Conservation (phyloP, 1,140 invertebrate species). For the Cyclargus thomasi region DNA sequence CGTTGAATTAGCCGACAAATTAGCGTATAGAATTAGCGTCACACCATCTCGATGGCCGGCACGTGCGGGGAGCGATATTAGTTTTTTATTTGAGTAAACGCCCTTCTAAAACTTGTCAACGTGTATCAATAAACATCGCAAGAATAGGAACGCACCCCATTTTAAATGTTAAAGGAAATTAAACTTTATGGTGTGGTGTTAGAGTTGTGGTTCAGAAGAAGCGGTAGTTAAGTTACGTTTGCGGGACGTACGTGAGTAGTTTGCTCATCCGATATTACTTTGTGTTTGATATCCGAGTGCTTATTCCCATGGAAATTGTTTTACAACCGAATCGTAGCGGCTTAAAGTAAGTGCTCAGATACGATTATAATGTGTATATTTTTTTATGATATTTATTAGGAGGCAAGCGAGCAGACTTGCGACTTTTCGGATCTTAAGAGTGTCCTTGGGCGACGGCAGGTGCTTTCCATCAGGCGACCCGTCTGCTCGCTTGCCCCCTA, state of each 20-base stretch:
- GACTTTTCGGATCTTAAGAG: too few species aligned
- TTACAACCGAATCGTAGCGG: conserved; percentile 25
- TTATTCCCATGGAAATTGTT: conserved; percentile 57
- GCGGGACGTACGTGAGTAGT: conserved; percentile 44
- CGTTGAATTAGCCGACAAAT: conserved; percentile 57
- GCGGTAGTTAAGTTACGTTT: conserved; percentile 32
- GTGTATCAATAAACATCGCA: conserved; percentile 44
- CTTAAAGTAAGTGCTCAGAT: too few species aligned
- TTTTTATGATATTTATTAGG: too few species aligned
- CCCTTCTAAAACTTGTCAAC: conserved; percentile 64
- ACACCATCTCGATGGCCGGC: conserved; percentile 56
- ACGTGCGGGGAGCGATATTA: conserved; percentile 58
- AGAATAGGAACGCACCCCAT: background rate
- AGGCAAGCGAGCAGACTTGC: too few species aligned
- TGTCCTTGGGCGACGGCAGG: too few species aligned
- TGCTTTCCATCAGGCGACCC: too few species aligned
- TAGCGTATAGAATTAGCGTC: conserved; percentile 57
- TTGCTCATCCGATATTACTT: conserved; percentile 65
- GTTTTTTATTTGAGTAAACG: conserved; percentile 68
- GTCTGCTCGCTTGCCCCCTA: too few species aligned
- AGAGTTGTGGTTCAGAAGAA: conserved; percentile 11
- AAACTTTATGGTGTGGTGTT: conserved; percentile 14
- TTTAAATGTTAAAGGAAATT: conserved; percentile 17
- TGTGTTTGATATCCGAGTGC: conserved; percentile 51
- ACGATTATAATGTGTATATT: too few species aligned